Evolutionary conservation across 2,888 invertebrate genomes (phyloP), one percentile per base, ranked within the genome.

Genomic region (Lithosia quadra): DNA sequence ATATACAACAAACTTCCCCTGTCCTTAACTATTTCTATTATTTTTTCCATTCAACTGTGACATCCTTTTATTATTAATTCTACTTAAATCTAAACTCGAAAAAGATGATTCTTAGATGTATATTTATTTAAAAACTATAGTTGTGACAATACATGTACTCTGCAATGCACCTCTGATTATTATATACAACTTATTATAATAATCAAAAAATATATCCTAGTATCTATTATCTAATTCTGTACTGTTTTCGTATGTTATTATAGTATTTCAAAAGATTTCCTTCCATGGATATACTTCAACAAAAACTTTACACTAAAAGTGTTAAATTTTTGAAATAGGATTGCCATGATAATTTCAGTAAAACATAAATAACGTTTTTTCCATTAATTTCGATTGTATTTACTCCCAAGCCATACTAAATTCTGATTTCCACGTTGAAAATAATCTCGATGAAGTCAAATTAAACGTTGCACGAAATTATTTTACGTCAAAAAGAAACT

Each of bases 11-110:
- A 61, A 21, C 24, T n/a, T 28, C 61, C 11, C 36, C 21, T 43
- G 13, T 22, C 21, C 22, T 59, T n/a, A 59, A 36, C 36, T 59
- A 36, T 59, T 49, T 49, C 49, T 49, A 43, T 43, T 49, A 49
- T 7, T 9, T n/a, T 49, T 43, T n/a, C 49, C 49, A 49, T 49
- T n/a, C 7, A 18, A n/a, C n/a, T n/a, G 49, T 49, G 18, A 49
- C n/a, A 0, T 49, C 0, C 18, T 49, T n/a, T n/a, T 49, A 49
- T n/a, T 28, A n/a, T n/a, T 1, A 49, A n/a, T 49, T n/a, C n/a
- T 49, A 49, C n/a, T 49, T 49, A 49, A 43, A 49, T 3, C 49
- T 49, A 49, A 8, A 49, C 49, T 43, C 5, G 18, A 15, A 18
- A 18, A 7, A 49, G n/a, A 9, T 9, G 18, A 18, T n/a, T 34